phyloP scores from a whole-genome alignment of 53 echinoderm and acorn worm species.

The Apostichopus leukothele region DNA sequence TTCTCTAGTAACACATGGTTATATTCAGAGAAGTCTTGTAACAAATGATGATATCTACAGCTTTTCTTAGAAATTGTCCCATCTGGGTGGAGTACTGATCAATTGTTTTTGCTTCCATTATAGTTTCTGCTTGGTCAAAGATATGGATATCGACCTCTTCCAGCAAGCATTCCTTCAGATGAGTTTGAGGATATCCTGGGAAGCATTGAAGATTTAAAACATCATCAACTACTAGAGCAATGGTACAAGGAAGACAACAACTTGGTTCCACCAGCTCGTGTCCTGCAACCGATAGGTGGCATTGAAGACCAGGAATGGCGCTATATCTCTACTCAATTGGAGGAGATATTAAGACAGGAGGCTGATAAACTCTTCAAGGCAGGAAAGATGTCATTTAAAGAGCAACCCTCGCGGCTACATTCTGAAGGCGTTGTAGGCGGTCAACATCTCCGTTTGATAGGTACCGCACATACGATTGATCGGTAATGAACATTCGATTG shows the following conservation, averaged over 20 bases:
- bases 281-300: constrained; percentile 81
- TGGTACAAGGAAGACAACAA: constrained; percentile 90
- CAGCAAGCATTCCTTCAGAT: constrained; percentile 69
- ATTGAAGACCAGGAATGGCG: constrained; percentile 58
- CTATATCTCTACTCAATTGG: constrained; percentile 58
- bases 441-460: no score
- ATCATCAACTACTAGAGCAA: constrained; percentile 57
- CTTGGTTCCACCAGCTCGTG: constrained; percentile 70
- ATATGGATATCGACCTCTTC: constrained; percentile 87
- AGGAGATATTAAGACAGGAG: constrained; percentile 65
- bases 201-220: constrained; percentile 44
- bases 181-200: constrained; percentile 67
- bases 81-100: no score
- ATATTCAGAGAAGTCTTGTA: no score
- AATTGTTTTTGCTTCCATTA: not conserved
- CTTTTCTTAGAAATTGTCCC: no score
- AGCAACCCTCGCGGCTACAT: no score
- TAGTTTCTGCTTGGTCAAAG: constrained; percentile 97
- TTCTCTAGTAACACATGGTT: no score
- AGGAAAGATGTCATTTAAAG: constrained; percentile 57
- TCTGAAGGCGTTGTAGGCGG: no score
- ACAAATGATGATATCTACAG: no score
- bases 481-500: no score
- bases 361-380: constrained; percentile 57
- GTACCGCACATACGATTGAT: no score